Percentiles rank a stretch among this genome's conserved stretches.
These are phyloP conservation scores for Hymenochirus boettgeri DNA, from an alignment of 2,113 vertebrate species.

Conservation along the genomic window DNA sequence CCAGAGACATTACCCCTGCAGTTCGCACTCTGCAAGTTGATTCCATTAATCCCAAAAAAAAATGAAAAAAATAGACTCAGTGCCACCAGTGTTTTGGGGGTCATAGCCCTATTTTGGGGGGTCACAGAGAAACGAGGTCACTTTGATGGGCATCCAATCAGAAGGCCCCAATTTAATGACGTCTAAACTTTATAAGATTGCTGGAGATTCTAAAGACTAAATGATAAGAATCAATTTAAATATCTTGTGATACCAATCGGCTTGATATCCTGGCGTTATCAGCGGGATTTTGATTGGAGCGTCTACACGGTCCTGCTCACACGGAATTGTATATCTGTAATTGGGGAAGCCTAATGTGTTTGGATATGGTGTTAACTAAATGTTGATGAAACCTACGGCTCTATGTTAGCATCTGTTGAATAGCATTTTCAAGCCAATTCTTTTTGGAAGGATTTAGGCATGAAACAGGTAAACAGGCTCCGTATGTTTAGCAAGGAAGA, in stretches of 20 bases:
- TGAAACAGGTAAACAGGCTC: constrained; percentile 13
- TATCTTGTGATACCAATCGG: not conserved
- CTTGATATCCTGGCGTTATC: constrained; percentile 8
- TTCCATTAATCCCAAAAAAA: too few relatives aligned
- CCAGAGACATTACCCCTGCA: too few relatives aligned
- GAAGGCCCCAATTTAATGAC: too few relatives aligned
- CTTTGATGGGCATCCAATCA: too few relatives aligned
- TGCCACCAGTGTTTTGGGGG: too few relatives aligned
- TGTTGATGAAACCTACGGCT: constrained; percentile 30
- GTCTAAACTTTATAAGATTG: too few relatives aligned
- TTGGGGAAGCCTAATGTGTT: constrained; percentile 9
- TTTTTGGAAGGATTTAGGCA: constrained; percentile 10
- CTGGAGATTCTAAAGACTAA: too few relatives aligned
- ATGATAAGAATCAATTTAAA: too few relatives aligned
- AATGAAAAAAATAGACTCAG: too few relatives aligned
- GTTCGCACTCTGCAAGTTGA: too few relatives aligned
- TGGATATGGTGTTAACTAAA: constrained; percentile 16
- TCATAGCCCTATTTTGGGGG: too few relatives aligned
- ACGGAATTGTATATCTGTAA: not conserved
- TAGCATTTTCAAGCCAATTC: constrained; percentile 13
- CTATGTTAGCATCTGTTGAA: constrained; percentile 29
- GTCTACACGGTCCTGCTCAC: not conserved
- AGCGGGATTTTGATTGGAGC: not conserved
- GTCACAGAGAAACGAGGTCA: too few relatives aligned
- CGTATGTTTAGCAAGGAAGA: constrained; percentile 11